Percentiles rank a stretch among this genome's conserved stretches.
Evolutionary conservation across 2,888 invertebrate genomes (phyloP).

Genomic region (Cremastinae sp.): DNA sequence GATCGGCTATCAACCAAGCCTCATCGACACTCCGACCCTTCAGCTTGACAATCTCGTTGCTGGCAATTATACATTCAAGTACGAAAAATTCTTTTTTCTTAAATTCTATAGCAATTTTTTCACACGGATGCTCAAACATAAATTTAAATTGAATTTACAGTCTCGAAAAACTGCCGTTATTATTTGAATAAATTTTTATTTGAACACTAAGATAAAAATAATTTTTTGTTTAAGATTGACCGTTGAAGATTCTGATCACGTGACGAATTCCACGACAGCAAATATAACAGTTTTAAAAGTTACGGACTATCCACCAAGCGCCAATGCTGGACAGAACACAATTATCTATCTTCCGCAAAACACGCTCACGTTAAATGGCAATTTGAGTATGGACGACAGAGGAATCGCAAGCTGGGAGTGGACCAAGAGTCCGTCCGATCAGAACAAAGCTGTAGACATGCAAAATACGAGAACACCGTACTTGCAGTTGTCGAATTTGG

Average conservation of each 20-base stretch:
- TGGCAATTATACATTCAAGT: slow-evolving; percentile 94
- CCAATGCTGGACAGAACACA: slow-evolving; percentile 94
- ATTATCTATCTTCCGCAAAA: slow-evolving; percentile 95
- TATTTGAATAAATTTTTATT: neutral
- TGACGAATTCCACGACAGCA: slow-evolving; percentile 91
- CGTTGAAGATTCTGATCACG: slow-evolving; percentile 94
- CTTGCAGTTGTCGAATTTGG: slow-evolving; percentile 92
- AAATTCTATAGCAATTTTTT: no score
- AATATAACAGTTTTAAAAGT: slow-evolving; percentile 94
- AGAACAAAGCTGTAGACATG: slow-evolving; percentile 96
- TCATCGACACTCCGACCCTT: slow-evolving; percentile 90
- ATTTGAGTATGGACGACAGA: slow-evolving; percentile 94
- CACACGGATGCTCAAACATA: no score
- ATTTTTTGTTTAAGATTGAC: slow-evolving; percentile 83
- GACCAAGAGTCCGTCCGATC: slow-evolving; percentile 94
- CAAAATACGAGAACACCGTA: slow-evolving; percentile 96
- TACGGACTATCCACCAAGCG: slow-evolving; percentile 96
- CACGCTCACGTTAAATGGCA: slow-evolving; percentile 91
- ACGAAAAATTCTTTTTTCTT: slow-evolving; percentile 49
- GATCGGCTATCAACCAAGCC: slow-evolving; percentile 89
- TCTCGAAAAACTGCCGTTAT: no score
- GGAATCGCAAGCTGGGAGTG: slow-evolving; percentile 97
- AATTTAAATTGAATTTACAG: slow-evolving; percentile 1
- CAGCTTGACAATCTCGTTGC: slow-evolving; percentile 92
- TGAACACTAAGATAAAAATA: slow-evolving; percentile 10